Evolutionary conservation across 2,797 vertebrate genomes (phyloP), one percentile per base, ranked within the genome.

Genomic region (Xyrichtys novacula): DNA sequence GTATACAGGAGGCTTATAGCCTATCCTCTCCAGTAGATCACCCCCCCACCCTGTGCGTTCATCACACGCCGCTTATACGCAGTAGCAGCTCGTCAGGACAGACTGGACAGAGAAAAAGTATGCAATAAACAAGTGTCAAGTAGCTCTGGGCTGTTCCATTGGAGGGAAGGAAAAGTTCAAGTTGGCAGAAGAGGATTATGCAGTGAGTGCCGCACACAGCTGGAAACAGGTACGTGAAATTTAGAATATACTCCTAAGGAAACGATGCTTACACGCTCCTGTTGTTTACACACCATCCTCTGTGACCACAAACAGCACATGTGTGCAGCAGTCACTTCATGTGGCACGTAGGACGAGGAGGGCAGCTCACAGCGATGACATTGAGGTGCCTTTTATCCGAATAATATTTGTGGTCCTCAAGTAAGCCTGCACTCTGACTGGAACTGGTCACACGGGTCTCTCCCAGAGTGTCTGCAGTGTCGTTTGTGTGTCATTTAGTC

Each of bases 161-260:
- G 81, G 76, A 84, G 67, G 65, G 65, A 60, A 74, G 65, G 65
- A 83, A 88, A 93, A 92, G 89, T 91, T 90, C 39, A 72, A 87
- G 78, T 84, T 78, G 87, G 63, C 75, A 76, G 59, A 81, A 80
- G 84, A 86, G 84, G 85, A 89, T 76, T 70, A 90, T 83, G 85
- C 88, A 63, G 81, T 84, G 83, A 88, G 83, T 58, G 58, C 40
- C 44, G 60, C 65, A 22, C 81, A 22, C n/a, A 63, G 47, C 78
- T 73, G 77, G 57, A 67, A 72, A 68, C 87, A 91, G 92, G 92
- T 93, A 89, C 58, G 91, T 86, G 59, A 23, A 69, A 19, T 80
- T 81, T 46, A 1, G 52, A 25, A 56, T 54, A 3, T 52, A 53
- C 70, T 54, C 36, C 57, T 46, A 15, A 50, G 57, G 52, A 80